Conservation (phyloP, 2,888 invertebrate species). For the Branchellion lobata region DNA sequence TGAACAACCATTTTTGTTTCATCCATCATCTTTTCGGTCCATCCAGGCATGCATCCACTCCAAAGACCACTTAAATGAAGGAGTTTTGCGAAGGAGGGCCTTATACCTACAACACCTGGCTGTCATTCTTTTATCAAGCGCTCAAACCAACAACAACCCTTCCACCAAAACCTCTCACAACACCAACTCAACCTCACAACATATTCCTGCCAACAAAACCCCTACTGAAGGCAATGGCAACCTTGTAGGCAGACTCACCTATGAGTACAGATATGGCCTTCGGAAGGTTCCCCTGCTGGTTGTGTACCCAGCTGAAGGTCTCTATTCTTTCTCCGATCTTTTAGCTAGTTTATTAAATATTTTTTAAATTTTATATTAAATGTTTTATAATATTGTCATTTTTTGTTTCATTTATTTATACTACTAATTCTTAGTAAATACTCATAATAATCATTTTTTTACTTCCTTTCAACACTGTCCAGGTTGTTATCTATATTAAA, state of each 20-base stretch:
- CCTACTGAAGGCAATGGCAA: constrained; percentile 63
- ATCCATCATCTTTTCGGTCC: no score
- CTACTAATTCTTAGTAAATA: no score
- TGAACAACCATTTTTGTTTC: no score
- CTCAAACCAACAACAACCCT: no score
- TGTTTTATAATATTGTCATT: background rate
- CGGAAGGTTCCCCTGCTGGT: constrained; percentile 67
- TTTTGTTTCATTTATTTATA: no score
- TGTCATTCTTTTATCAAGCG: constrained; percentile 60
- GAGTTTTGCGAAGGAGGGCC: constrained; percentile 77
- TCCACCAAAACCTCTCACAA: no score
- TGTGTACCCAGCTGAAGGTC: constrained; percentile 54
- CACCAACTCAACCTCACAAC: background rate
- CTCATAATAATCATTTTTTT: no score
- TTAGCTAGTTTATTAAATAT: no score
- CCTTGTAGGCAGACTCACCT: constrained; percentile 65
- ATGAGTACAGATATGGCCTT: constrained; percentile 64
- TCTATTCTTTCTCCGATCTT: no score
- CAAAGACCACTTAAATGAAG: constrained; percentile 79
- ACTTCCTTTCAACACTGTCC: no score
- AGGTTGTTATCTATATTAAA: no score
- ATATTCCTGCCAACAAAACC: background rate
- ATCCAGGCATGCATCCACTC: constrained; percentile 70
- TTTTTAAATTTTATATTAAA: background rate
- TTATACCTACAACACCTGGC: constrained; percentile 75